Base-by-base conservation (phyloP, 1,140 invertebrate genomes). In the Saccostrea cuccullata region DNA sequence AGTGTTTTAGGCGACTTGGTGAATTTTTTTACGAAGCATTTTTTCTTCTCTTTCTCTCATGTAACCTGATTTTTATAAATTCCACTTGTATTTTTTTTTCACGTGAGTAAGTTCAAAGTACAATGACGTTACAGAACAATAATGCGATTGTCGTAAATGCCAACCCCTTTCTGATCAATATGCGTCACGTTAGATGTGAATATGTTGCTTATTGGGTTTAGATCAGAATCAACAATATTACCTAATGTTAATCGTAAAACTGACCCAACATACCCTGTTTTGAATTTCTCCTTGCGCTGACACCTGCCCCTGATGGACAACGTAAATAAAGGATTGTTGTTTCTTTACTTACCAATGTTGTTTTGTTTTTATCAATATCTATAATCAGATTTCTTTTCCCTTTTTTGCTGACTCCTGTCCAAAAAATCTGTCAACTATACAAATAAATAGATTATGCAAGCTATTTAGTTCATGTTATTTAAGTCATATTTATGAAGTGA, bases 191-290 rank as follows among this genome's bases (percentile, higher is more conserved):
- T 26, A 77, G 26, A 36, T 17, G 30, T 77, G 9, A 77, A 77
- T 26, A 17, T 26, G 23, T 77, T 77, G 30, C 70, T 77, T 77
- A 26, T 73, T 77, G 70, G 23, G 70, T 77, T 30, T 5, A 64
- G 58, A 64, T 64, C 17, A 64, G 17, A 64, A 64, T 64, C 70
- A 77, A 77, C 70, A 77, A 77, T 77, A 77, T 77, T 13, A 77
- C 70, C 70, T 77, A 77, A 77, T 77, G 70, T 77, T 30, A 30
- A 15, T 9, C 23, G 26, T 77, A 77, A 17, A 36, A 77, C 23
- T 77, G 70, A 77, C 70, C 70, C 23, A 26, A 30, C 70, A 36
- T 26, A 77, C 70, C 60, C 70, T 77, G 70, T 77, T 36, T 77
- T 77, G 26, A 77, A 77, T 30, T 77, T 77, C 70, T 36, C 70